Percentiles rank a stretch among this genome's conserved stretches.
Evolutionary conservation across 2,113 vertebrate species (phyloP).

Genomic region (Mus musculus): DNA sequence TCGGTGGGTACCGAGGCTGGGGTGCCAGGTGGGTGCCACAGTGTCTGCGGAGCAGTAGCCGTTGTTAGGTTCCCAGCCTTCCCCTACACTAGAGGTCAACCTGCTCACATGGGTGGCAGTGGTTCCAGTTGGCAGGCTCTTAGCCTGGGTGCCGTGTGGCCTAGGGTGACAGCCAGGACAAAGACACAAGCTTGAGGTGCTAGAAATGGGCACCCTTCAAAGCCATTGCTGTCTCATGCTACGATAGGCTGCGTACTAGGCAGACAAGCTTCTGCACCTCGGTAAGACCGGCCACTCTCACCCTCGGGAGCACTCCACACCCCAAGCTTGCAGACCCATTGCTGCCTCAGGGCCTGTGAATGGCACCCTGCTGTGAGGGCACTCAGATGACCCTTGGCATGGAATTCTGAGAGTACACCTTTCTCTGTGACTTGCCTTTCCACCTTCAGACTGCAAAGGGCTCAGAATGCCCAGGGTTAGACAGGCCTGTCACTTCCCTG

Average conservation of each 20-base stretch:
- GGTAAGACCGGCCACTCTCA: too few relatives aligned
- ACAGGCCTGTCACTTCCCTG: not conserved
- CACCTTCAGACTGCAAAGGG: not conserved
- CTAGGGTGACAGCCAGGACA: not conserved
- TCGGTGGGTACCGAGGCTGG: not conserved
- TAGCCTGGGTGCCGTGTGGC: not conserved
- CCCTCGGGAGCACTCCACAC: not conserved
- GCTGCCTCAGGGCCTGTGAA: not conserved
- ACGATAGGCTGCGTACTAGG: not conserved
- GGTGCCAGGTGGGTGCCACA: not conserved
- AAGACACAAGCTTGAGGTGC: not conserved
- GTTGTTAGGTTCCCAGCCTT: not conserved
- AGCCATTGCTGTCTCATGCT: not conserved
- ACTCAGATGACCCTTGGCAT: not conserved
- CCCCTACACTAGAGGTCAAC: not conserved
- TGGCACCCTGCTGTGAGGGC: not conserved
- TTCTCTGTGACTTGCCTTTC: not conserved
- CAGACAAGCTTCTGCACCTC: not conserved
- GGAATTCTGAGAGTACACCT: not conserved
- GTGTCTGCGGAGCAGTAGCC: not conserved
- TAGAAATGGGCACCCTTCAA: not conserved
- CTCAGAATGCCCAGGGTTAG: not conserved
- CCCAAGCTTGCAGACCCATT: not conserved
- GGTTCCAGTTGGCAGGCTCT: not conserved
- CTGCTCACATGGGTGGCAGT: not conserved